These are phyloP conservation scores for Leucoraja ocellata DNA, from an alignment of 2,797 vertebrate genomes.

Conservation along the genomic window DNA sequence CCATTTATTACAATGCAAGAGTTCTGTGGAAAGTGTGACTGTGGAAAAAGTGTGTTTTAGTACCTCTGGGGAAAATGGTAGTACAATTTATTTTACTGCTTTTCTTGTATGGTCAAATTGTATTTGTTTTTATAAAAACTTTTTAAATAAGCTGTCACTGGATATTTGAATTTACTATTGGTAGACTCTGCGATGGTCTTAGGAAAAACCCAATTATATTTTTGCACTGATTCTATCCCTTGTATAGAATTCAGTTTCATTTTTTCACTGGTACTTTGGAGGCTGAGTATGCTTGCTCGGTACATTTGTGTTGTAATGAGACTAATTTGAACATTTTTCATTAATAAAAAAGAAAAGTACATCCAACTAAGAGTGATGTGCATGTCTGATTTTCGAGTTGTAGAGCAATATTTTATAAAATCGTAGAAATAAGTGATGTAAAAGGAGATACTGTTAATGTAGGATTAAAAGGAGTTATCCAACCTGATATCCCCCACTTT, in stretches of 20 bases:
- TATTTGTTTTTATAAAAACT: conserved; percentile 38
- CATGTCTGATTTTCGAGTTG: neutral
- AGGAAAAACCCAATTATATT: conserved; percentile 23
- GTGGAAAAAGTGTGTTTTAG: conserved; percentile 20
- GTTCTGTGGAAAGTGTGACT: conserved; percentile 21
- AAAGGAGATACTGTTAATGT: too few relatives aligned
- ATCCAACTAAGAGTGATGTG: neutral
- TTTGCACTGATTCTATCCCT: conserved; percentile 32
- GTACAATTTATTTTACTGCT: conserved; percentile 33
- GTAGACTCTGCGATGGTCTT: conserved; percentile 21
- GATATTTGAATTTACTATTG: conserved; percentile 29
- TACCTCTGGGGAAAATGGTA: neutral
- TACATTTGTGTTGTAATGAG: conserved; percentile 29
- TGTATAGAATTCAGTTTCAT: conserved; percentile 34
- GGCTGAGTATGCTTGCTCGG: conserved; percentile 9
- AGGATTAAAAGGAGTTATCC: too few relatives aligned
- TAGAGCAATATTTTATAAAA: neutral
- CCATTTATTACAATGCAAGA: conserved; percentile 48
- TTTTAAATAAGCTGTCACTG: conserved; percentile 31
- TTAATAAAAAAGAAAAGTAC: conserved; percentile 37
- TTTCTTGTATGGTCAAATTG: conserved; percentile 31
- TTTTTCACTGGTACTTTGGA: conserved; percentile 31
- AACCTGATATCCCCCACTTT: too few relatives aligned
- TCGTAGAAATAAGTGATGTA: too few relatives aligned
- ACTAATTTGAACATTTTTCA: conserved; percentile 26